Base-by-base conservation (phyloP, 2,797 vertebrate species). In the Pantherophis alleghaniensis region DNA sequence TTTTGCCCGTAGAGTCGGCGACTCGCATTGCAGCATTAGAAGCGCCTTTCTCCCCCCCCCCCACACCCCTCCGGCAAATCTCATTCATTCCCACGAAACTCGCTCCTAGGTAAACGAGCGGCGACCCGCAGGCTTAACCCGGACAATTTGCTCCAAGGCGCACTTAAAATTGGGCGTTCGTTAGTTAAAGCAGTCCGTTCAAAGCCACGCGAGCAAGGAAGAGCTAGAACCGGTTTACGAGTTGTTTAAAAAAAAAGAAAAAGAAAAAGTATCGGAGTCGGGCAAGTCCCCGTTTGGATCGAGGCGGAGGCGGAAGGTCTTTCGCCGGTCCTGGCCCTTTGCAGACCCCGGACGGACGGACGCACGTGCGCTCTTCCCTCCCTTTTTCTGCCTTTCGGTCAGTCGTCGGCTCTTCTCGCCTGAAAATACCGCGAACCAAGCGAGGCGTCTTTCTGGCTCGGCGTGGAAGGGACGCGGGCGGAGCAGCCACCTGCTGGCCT, bases 321-420 rank as follows among this genome's bases (percentile, higher is more conserved):
- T 13, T 13, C 55, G 55, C 13, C 26, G 11, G 2, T 28, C 9
- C 26, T 26, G 47, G 66, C 0, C 0, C 0, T 63, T 22, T 61
- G 5, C 55, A 28, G 92, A 91, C 24, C 26, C 6, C 4, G 0
- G 16, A 0, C 6, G 0, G 16, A 0, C 6, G 0, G 16, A 0
- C 6, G 60, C 42, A 10, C 2, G 74, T 89, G 16, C 63, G 7
- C 12, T 5, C 57, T 10, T 59, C 28, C 57, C 47, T 47, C 69
- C 4, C 22, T 55, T 24, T 61, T 12, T 11, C 24, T 56, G 86
- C 87, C 47, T 59, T 56, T 66, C 51, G 10, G 59, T 83, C n/a
- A 5, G 57, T 89, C 28, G 16, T 7, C 20, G 7, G 4, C 11
- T 90, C 83, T 13, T 13, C 37, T 24, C 42, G 79, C 22, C 2